Evolutionary conservation across 2,113 vertebrate genomes (phyloP), one percentile per base, ranked within the genome.

Genomic region (Oreocharis arfaki): DNA sequence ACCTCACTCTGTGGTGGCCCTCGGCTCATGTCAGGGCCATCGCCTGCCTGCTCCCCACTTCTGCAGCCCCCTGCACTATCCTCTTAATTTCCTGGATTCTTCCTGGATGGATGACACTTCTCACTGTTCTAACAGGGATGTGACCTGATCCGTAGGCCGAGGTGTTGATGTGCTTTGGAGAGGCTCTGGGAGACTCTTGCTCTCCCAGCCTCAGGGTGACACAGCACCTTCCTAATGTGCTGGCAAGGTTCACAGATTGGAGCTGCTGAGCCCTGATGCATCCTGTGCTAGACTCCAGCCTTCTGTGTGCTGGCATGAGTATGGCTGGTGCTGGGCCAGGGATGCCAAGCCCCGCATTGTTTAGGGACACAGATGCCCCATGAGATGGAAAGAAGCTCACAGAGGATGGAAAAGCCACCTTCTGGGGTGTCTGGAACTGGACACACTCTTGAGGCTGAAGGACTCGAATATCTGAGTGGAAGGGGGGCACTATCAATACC

Each of bases 1-100:
- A 37, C 41, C 14, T 18, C 0, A 3, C 24, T 64, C 12, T 3
- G 10, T 26, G 0, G 37, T 5, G 30, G 23, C 59, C 30, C 24
- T 61, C 1, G 1, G 80, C 27, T 73, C 30, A 3, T 6, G 3
- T 37, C 64, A 53, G 67, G 60, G 65, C 39, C 42, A 35, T 27
- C 3, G 1, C 28, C 27, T 0, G 3, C 59, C 47, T 41, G 37
- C 16, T 65, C 10, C 17, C 37, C 0, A 1, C 35, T 19, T 35
- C 28, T 10, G 3, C 44, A 42, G 44, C 32, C 20, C 41, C 27
- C 10, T 49, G 74, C 16, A 32, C 49, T 26, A 13, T 14, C 30
- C 16, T 26, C 32, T 52, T 20, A 0, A 0, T 41, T 16, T n/a
- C 21, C 32, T 33, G 11, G 33, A 33, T 19, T 32, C 30, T 56